phyloP scores from a whole-genome alignment of 92 coral and sea anemone species.

The Porites evermanni region DNA sequence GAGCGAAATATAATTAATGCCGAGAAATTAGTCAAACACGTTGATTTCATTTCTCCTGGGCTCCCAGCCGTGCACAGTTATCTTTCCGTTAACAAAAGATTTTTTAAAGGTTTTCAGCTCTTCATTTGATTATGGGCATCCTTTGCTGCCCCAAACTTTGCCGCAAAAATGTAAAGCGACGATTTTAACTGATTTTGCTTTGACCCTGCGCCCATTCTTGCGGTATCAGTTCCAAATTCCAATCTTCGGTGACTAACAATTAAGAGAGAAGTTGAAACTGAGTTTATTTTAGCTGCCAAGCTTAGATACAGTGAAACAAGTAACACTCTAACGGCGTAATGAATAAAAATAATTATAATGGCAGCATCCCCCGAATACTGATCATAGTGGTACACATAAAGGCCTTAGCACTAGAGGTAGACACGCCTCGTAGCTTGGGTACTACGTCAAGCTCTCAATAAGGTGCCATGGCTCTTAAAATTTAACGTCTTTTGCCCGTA shows the following conservation, averaged over 20 bases:
- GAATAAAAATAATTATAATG: background rate
- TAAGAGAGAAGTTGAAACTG: constrained; percentile 2
- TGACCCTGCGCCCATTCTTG: background rate
- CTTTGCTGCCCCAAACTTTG: constrained; percentile 12
- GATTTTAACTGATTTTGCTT: background rate
- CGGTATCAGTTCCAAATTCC: constrained; percentile 5
- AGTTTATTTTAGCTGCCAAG: constrained; percentile 1
- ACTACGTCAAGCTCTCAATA: constrained; percentile 3
- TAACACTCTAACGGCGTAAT: constrained; percentile 3
- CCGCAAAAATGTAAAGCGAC: constrained; percentile 2
- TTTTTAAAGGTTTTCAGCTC: background rate
- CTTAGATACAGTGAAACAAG: background rate
- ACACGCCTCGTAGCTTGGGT: constrained; percentile 1
- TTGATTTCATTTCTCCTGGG: background rate
- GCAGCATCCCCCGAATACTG: background rate
- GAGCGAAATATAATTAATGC: too few relatives aligned
- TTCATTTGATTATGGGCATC: background rate
- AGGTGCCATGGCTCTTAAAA: background rate
- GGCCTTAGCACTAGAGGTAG: background rate
- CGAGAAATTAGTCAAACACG: too few relatives aligned
- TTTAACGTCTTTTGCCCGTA: constrained; percentile 9
- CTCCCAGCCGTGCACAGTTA: constrained; percentile 10
- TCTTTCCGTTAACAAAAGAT: background rate
- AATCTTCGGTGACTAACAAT: background rate
- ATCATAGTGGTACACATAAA: too few relatives aligned